phyloP scores from a whole-genome alignment of 2,888 invertebrate genomes.

The Aspidapion aeneum region DNA sequence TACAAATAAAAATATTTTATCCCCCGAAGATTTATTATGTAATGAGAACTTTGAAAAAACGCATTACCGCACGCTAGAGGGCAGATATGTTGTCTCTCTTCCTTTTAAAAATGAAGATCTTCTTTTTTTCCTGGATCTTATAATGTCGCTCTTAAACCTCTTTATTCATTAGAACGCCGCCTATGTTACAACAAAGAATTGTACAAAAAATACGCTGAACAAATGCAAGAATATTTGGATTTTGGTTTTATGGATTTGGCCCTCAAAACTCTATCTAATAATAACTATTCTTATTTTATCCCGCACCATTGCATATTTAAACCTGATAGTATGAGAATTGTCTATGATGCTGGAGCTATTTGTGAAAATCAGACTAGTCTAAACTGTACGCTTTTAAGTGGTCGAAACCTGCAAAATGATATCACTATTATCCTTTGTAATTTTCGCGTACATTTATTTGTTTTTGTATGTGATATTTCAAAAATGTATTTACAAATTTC shows the following conservation, averaged over 20 bases:
- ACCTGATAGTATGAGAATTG: neutral
- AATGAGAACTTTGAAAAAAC: neutral
- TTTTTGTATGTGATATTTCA: neutral
- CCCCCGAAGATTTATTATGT: neutral
- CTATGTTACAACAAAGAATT: neutral
- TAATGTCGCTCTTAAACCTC: neutral
- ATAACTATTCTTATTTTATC: neutral
- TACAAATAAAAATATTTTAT: neutral
- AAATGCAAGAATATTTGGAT: neutral
- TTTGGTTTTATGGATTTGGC: neutral
- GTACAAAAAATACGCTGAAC: neutral
- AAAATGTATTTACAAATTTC: neutral
- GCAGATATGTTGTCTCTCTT: neutral
- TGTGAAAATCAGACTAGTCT: neutral
- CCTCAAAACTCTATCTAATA: neutral
- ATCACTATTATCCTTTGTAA: neutral
- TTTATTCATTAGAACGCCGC: neutral
- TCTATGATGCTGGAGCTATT: neutral
- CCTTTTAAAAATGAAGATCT: neutral
- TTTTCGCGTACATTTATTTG: neutral
- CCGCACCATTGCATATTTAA: neutral
- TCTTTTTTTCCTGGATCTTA: neutral
- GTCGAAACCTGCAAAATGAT: neutral
- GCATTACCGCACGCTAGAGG: neutral
- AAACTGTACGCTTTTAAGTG: neutral